Conservation (phyloP, 2,888 invertebrate species). For the Mimachlamys varia region DNA sequence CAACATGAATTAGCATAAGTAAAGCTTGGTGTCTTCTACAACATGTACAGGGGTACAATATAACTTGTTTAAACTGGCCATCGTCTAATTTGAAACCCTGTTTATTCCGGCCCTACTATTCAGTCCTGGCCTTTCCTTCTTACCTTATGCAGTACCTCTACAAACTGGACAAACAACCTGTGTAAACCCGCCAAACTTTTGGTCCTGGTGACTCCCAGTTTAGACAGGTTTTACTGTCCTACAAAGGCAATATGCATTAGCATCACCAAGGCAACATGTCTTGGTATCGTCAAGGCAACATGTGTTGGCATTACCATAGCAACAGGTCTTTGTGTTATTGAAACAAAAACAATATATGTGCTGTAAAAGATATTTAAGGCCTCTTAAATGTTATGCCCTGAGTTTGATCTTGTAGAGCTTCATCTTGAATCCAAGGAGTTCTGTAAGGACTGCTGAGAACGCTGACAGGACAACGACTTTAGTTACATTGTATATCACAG, state of each 20-base stretch:
- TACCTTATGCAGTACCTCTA: too few species aligned
- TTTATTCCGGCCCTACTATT: too few species aligned
- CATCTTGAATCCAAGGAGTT: constrained; percentile 97
- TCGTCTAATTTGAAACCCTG: too few species aligned
- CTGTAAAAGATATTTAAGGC: neutral
- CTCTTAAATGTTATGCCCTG: constrained; percentile 58
- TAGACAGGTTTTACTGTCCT: neutral
- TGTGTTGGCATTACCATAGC: neutral
- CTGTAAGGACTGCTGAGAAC: constrained; percentile 96
- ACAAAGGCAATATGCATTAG: neutral
- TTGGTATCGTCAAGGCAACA: neutral
- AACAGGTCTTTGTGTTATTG: neutral
- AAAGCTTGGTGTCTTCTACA: too few species aligned
- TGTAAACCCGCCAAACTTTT: too few species aligned
- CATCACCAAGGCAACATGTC: neutral
- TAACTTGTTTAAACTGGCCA: too few species aligned
- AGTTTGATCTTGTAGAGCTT: constrained; percentile 97
- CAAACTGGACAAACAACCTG: too few species aligned
- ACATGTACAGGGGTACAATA: too few species aligned
- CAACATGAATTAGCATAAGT: neutral
- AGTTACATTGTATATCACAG: constrained; percentile 96
- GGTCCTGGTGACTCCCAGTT: too few species aligned
- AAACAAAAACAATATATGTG: neutral
- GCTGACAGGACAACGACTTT: constrained; percentile 97
- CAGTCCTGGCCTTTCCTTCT: too few species aligned